phyloP scores from a whole-genome alignment of 2,888 invertebrate genomes.

The Cyaniris semiargus region DNA sequence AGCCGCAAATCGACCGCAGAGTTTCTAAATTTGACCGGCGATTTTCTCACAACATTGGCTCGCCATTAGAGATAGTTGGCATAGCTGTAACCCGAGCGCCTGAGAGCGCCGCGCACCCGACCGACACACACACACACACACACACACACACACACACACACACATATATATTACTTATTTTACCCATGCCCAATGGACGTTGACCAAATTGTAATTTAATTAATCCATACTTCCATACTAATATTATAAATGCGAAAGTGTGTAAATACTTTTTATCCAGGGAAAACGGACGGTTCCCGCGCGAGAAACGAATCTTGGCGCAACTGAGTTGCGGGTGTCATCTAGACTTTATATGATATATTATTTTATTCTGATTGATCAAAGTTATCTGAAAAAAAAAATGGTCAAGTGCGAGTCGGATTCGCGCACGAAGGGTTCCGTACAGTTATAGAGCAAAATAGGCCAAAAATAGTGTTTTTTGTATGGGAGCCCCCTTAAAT shows the following conservation, averaged over 20 bases:
- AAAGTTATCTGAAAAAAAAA: background rate
- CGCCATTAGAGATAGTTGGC: slow-evolving; percentile 50
- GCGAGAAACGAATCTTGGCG: no score
- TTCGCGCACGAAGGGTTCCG: no score
- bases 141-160: no score
- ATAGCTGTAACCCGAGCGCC: slow-evolving; percentile 65
- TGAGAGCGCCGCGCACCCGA: slow-evolving; percentile 60
- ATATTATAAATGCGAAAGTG: no score
- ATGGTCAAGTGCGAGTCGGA: no score
- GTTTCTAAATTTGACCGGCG: slow-evolving; percentile 44
- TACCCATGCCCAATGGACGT: slow-evolving; percentile 65
- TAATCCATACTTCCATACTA: slow-evolving; percentile 39
- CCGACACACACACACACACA: slow-evolving; percentile 51
- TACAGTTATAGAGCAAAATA: no score
- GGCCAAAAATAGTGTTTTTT: no score
- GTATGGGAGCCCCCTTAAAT: no score
- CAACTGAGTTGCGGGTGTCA: no score
- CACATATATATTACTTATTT: slow-evolving; percentile 74
- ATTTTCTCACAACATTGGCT: slow-evolving; percentile 52
- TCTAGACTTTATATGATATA: background rate
- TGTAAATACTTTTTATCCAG: no score
- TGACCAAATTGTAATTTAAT: slow-evolving; percentile 61
- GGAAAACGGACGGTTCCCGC: no score
- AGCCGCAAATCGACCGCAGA: slow-evolving; percentile 42
- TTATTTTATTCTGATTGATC: background rate